Conservation (phyloP, 2,888 invertebrate species). For the Halictus quadricinctus region DNA sequence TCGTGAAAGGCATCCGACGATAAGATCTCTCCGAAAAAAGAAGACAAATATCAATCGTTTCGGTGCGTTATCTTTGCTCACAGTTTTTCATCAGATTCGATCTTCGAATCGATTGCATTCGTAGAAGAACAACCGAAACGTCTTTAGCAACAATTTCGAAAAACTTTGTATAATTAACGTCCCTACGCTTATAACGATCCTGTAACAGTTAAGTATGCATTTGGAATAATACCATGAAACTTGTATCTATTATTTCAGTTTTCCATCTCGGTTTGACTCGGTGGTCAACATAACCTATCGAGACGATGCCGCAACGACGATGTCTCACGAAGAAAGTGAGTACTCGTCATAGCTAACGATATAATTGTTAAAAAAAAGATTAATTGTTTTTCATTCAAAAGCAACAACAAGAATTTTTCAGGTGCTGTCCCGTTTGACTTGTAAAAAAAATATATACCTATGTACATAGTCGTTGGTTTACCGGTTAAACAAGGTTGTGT, state of each 20-base stretch:
- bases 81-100: background rate
- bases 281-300: conserved; percentile 22
- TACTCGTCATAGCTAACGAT: background rate
- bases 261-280: background rate
- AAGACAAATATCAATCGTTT: background rate
- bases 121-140: background rate
- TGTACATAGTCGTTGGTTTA: background rate
- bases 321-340: background rate
- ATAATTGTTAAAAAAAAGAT: too few species aligned
- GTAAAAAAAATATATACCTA: background rate
- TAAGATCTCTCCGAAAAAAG: conserved; percentile 26
- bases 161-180: background rate
- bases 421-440: background rate
- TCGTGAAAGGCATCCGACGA: conserved; percentile 8
- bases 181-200: too few species aligned
- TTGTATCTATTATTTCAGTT: background rate
- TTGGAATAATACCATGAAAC: background rate
- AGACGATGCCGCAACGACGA: background rate
- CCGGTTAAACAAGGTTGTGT: conserved; percentile 17
- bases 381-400: background rate
- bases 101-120: background rate
- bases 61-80: background rate
- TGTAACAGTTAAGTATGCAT: background rate
- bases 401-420: background rate
- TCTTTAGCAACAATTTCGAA: background rate